A percentile compares a stretch with the other conserved stretches of the same genome.
phyloP scores from a whole-genome alignment of 2,113 vertebrate species.

The Brachypodius melanocephalos region DNA sequence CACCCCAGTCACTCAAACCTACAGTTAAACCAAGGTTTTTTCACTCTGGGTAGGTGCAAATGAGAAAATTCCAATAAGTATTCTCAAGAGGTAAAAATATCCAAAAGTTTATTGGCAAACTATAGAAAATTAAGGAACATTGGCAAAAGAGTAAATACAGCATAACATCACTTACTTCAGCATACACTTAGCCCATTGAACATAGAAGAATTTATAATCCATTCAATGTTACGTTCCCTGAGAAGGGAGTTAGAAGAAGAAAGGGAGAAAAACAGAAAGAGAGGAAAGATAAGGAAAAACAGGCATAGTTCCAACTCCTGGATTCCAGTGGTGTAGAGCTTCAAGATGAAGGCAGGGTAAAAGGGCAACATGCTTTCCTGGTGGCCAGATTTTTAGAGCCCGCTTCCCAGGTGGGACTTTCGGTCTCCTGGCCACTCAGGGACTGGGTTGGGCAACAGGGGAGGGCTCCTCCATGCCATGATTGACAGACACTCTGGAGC shows the following conservation, averaged over 20 bases:
- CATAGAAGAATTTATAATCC: neutral
- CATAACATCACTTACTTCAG: neutral
- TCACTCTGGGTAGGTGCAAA: accelerated
- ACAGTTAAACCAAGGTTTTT: neutral
- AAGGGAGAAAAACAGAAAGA: neutral
- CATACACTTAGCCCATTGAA: neutral
- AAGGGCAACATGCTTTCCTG: neutral
- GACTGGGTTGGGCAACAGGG: neutral
- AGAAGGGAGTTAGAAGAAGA: neutral
- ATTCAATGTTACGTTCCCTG: accelerated
- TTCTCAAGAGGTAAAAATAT: neutral
- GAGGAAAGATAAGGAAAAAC: neutral
- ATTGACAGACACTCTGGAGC: neutral
- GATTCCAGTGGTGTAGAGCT: neutral
- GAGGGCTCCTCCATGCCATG: neutral
- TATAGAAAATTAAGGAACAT: neutral
- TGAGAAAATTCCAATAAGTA: neutral
- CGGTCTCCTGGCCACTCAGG: neutral
- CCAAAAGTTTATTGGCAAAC: neutral
- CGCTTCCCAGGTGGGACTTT: neutral
- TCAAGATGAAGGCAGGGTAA: neutral
- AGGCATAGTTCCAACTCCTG: too few species aligned
- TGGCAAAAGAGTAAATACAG: neutral
- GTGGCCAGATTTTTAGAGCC: neutral
- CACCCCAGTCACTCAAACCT: neutral